phyloP scores from a whole-genome alignment of 2,113 vertebrate genomes.

The Platysternon megacephalum region DNA sequence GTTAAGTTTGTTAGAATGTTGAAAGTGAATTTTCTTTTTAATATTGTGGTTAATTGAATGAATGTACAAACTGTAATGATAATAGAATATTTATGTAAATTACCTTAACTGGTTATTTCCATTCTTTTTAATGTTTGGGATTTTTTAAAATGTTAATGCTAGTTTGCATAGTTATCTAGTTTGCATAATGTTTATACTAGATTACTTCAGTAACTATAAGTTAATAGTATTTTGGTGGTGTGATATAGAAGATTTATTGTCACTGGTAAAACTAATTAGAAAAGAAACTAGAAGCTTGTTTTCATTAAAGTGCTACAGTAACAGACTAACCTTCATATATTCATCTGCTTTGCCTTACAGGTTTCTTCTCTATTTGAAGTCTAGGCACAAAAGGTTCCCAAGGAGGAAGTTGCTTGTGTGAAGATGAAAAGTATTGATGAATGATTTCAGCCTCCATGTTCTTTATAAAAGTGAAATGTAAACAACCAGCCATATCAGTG shows the following conservation, averaged over 20 bases:
- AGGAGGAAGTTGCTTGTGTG: background rate
- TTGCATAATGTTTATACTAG: background rate
- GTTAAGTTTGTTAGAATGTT: background rate
- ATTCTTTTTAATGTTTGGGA: background rate
- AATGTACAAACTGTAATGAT: background rate
- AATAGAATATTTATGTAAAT: background rate
- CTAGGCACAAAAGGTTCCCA: background rate
- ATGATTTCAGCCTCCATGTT: background rate
- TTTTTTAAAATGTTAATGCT: background rate
- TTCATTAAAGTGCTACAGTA: fast-evolving
- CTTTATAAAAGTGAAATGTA: background rate
- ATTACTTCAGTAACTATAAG: background rate
- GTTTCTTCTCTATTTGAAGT: background rate
- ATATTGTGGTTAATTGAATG: background rate
- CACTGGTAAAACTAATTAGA: background rate
- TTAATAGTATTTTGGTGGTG: fast-evolving
- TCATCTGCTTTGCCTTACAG: background rate
- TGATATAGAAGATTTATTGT: background rate
- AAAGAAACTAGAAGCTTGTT: background rate
- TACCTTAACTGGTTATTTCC: background rate
- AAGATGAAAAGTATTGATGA: background rate
- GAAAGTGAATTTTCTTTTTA: fast-evolving
- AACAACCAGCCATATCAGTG: background rate
- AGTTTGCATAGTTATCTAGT: fast-evolving
- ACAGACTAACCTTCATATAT: background rate